Conservation (phyloP, 1,140 invertebrate genomes). For the Macrotrachela quadricornifera region DNA sequence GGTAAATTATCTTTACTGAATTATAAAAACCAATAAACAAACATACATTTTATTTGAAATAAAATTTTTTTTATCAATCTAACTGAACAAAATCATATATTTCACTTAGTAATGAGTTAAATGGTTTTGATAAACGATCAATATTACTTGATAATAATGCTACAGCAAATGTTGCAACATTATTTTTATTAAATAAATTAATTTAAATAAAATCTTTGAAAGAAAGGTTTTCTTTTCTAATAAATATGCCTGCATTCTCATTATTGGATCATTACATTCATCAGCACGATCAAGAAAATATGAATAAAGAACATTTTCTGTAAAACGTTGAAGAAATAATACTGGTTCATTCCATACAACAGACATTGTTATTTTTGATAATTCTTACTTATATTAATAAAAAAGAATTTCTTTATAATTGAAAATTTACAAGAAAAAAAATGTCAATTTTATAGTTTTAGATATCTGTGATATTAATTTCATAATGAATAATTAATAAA, state of each 20-base stretch:
- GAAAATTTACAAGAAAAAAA: no score
- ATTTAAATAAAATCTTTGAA: no score
- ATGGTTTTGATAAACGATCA: conserved; percentile 76
- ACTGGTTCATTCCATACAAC: conserved; percentile 88
- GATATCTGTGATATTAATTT: no score
- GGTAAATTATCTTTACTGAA: conserved; percentile 22
- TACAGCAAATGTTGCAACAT: conserved; percentile 65
- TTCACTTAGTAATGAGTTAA: conserved; percentile 82
- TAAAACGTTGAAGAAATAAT: conserved; percentile 74
- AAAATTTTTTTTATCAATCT: conserved; percentile 43
- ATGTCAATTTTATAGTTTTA: no score
- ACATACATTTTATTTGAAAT: conserved; percentile 25
- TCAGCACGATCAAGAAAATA: no score
- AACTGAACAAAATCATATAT: conserved; percentile 67
- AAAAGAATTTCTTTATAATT: no score
- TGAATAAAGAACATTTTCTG: conserved; percentile 86
- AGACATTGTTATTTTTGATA: conserved; percentile 91
- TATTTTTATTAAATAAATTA: no score
- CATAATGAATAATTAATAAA: no score
- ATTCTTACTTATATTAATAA: conserved; percentile 34
- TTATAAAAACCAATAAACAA: no score
- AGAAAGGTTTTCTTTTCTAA: no score
- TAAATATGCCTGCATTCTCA: conserved; percentile 21
- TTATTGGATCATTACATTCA: no score
- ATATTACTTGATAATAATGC: conserved; percentile 76